These are phyloP conservation scores for Drosophila gaucha DNA, from an alignment of 2,888 invertebrate genomes.

Conservation along the genomic window DNA sequence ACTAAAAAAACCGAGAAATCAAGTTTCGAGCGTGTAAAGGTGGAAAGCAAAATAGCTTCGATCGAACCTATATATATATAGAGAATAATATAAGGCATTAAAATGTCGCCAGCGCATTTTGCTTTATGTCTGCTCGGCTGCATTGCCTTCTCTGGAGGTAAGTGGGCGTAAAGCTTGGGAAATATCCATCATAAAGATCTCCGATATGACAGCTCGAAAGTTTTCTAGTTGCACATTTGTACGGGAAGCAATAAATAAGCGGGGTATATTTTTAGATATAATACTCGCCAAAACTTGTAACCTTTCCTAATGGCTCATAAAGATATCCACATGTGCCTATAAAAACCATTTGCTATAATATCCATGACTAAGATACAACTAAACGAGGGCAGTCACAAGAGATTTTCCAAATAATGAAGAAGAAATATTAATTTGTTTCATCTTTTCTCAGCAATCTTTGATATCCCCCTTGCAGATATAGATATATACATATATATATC, in stretches of 20 bases:
- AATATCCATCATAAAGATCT: constrained; percentile 5
- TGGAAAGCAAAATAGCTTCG: constrained; percentile 37
- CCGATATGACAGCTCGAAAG: constrained; percentile 10
- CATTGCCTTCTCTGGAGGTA: constrained; percentile 63
- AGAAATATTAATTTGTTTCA: background rate
- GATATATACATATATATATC: constrained; percentile 1
- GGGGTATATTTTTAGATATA: constrained; percentile 1
- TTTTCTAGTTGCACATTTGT: background rate
- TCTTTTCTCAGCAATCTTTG: background rate
- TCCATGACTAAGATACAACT: constrained; percentile 23
- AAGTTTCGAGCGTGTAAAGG: constrained; percentile 41
- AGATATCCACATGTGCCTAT: constrained; percentile 33
- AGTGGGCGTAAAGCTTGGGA: constrained; percentile 39
- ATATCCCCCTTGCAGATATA: background rate
- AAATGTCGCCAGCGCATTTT: constrained; percentile 65
- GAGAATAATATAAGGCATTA: constrained; percentile 30
- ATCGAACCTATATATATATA: constrained; percentile 23
- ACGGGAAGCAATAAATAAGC: constrained; percentile 20
- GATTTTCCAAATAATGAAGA: background rate
- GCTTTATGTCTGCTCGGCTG: constrained; percentile 61
- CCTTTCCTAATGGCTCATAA: constrained; percentile 23
- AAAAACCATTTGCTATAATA: constrained; percentile 45
- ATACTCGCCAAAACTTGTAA: constrained; percentile 13
- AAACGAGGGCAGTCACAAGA: background rate
- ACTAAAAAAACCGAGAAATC: constrained; percentile 9